Percentiles rank a stretch among this genome's conserved stretches.
phyloP scores from a whole-genome alignment of 2,113 vertebrate species.

The Saccopteryx leptura region DNA sequence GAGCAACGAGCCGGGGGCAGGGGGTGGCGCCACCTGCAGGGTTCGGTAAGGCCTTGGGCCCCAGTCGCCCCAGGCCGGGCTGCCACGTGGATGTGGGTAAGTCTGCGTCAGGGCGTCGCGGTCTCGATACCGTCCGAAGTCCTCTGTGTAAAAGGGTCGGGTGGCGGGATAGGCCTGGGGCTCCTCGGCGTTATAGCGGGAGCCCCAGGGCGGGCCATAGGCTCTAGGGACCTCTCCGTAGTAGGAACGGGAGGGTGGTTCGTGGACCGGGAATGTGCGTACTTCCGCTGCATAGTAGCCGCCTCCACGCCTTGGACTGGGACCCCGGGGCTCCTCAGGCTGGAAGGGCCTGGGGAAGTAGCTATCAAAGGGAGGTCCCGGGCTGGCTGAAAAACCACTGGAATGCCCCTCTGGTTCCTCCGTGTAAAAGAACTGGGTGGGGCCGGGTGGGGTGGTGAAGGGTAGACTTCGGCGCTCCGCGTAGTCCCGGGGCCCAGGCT shows the following conservation, averaged over 20 bases:
- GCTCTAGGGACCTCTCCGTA: conserved; percentile 89
- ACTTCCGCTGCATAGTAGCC: conserved; percentile 91
- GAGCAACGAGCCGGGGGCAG: conserved; percentile 39
- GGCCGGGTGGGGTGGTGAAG: conserved; percentile 91
- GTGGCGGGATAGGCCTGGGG: background rate
- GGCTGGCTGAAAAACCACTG: conserved; percentile 82
- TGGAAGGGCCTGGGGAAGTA: conserved; percentile 84
- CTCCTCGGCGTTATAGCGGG: conserved; percentile 83
- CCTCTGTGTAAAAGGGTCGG: conserved; percentile 90
- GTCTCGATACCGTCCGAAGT: conserved; percentile 91
- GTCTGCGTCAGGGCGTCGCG: conserved; percentile 86
- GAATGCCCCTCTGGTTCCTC: conserved; percentile 92
- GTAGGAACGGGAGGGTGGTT: conserved; percentile 89
- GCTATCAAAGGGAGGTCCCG: conserved; percentile 81
- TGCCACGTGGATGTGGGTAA: conserved; percentile 80
- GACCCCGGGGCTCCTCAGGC: conserved; percentile 49
- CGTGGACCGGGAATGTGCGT: conserved; percentile 77
- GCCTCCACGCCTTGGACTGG: conserved; percentile 86
- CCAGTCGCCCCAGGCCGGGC: conserved; percentile 78
- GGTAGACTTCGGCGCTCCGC: conserved; percentile 91
- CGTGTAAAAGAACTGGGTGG: conserved; percentile 94
- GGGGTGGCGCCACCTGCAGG: conserved; percentile 68
- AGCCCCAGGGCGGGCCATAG: conserved; percentile 84
- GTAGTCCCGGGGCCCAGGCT: conserved; percentile 91
- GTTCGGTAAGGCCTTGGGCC: conserved; percentile 77